A percentile compares a stretch with the other conserved stretches of the same genome.
Conservation (phyloP, 1,140 invertebrate species). For the Amphibalanus amphitrite region DNA sequence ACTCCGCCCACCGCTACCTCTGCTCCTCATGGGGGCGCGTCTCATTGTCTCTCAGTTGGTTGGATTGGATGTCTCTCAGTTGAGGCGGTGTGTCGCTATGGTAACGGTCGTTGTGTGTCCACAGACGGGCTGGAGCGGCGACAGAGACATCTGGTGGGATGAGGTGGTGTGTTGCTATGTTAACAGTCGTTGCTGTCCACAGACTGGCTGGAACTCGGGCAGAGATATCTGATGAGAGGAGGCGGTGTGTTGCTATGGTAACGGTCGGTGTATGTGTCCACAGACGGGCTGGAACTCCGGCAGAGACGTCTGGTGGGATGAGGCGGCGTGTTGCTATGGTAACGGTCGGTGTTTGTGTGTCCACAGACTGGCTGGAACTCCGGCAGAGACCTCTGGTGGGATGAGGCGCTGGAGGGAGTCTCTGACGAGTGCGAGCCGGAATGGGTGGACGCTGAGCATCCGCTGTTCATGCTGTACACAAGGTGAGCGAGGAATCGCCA, state of each 20-base stretch:
- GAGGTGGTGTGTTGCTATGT: constrained; percentile 32
- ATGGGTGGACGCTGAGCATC: constrained; percentile 89
- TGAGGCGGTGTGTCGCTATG: too few species aligned
- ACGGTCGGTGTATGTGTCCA: too few species aligned
- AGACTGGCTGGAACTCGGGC: too few species aligned
- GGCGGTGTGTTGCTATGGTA: too few species aligned
- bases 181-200: neutral
- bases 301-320: constrained; percentile 80
- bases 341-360: too few species aligned
- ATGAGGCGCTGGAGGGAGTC: constrained; percentile 61
- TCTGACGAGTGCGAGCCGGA: constrained; percentile 66
- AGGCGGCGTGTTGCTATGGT: constrained; percentile 29
- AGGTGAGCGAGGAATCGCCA: constrained; percentile 42
- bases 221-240: too few species aligned
- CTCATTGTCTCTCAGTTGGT: too few species aligned
- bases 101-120: too few species aligned
- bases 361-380: constrained; percentile 40
- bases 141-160: constrained; percentile 80
- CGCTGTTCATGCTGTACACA: constrained; percentile 92
- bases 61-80: too few species aligned
- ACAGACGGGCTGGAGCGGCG: constrained; percentile 15
- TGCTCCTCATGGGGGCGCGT: too few species aligned
- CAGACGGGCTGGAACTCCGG: constrained; percentile 21
- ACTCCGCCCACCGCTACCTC: too few species aligned
- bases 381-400: constrained; percentile 75